Base-by-base conservation (phyloP, 1,140 invertebrate species). In the Alviniconcha marisindica region DNA sequence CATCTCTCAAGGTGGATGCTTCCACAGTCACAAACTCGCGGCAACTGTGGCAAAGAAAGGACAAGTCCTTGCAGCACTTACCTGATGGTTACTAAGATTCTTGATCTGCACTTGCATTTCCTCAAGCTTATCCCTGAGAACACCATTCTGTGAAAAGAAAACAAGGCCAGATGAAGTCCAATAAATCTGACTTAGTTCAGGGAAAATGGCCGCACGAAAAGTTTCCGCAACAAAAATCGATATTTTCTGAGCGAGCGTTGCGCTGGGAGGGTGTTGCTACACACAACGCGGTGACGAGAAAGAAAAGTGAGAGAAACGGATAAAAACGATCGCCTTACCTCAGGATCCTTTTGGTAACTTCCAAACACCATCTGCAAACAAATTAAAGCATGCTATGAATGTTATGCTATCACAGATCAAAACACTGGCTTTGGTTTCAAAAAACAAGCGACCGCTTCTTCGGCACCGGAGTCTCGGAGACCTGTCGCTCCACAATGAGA, bases 41-140 rank as follows among this genome's bases (percentile, higher is more conserved):
- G 54, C 51, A 44, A 38, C 38, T 60, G 51, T 14, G 14, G 31
- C 51, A 18, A 78, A 51, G n/a, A 78, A 42, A 38, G 40, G 38
- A 28, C 14, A 83, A 54, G 77, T 15, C 73, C 69, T 21, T 28
- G 21, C 48, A 74, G 56, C 42, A 85, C 88, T 87, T 86, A 91
- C 91, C 87, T 92, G 91, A 84, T 90, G 87, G 77, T 90, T 90
- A 89, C 90, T 91, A 31, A 92, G 83, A 71, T 81, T 85, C 56
- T 82, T 87, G 60, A 92, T 91, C 86, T 91, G 88, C 38, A 77
- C 85, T 83, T 91, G 89, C 36, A 91, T 84, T 38, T 92, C 89
- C 51, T 87, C 73, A 7, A 91, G 80, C 56, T 88, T 84, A 74
- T 89, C 91, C 79, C 88, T 87, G 38, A 91, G 73, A 38, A 87